These are phyloP conservation scores for Sarcophaga carnaria DNA, from an alignment of 2,888 invertebrate genomes.

Conservation along the genomic window DNA sequence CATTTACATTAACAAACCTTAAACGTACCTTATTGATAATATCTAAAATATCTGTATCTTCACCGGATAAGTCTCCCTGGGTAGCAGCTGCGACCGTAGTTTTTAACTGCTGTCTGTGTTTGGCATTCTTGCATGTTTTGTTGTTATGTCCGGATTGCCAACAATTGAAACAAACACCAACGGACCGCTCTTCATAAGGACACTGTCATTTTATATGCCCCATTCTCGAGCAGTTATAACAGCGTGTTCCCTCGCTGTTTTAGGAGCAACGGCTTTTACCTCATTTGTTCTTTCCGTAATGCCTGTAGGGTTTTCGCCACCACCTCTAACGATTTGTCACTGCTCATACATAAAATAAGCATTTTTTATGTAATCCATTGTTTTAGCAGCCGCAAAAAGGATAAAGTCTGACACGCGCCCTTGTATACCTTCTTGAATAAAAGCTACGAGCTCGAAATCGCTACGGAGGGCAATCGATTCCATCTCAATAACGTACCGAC, in stretches of 20 bases:
- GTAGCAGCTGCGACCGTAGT: constrained; percentile 23
- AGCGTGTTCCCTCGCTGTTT: constrained; percentile 32
- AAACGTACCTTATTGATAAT: constrained; percentile 48
- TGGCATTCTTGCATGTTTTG: constrained; percentile 35
- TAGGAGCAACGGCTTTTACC: constrained; percentile 2
- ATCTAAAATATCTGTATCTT: constrained; percentile 33
- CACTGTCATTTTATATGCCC: constrained; percentile 38
- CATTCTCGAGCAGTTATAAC: constrained; percentile 45
- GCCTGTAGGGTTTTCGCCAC: not conserved
- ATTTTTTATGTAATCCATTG: constrained; percentile 42
- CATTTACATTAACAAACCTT: constrained; percentile 31
- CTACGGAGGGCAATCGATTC: constrained; percentile 59
- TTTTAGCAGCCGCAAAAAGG: constrained; percentile 37
- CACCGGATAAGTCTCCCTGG: not conserved
- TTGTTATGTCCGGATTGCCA: constrained; percentile 44
- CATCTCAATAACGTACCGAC: constrained; percentile 63
- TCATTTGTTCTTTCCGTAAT: not conserved
- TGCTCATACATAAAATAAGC: constrained; percentile 43
- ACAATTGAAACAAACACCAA: constrained; percentile 51
- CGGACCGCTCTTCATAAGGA: constrained; percentile 50
- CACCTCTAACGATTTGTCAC: constrained; percentile 26
- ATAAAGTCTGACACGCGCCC: constrained; percentile 37
- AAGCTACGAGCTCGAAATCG: constrained; percentile 61
- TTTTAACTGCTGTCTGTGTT: constrained; percentile 40
- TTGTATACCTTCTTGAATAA: constrained; percentile 61